These are phyloP conservation scores for Oreocharis arfaki DNA, from an alignment of 2,113 vertebrate genomes.

Conservation along the genomic window DNA sequence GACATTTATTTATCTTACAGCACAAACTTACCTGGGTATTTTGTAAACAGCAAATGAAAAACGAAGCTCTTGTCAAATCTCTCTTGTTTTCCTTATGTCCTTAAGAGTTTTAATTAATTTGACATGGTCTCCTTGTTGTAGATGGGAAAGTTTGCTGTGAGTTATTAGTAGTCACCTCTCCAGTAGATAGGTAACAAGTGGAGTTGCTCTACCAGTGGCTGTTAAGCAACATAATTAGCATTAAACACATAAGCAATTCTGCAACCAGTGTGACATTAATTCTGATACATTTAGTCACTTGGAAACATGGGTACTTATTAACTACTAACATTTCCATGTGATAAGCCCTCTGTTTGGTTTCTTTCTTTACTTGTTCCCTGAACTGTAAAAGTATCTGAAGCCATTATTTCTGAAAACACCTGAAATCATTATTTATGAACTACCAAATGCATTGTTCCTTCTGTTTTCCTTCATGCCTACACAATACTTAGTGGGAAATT, in stretches of 20 bases:
- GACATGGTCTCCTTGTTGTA: not conserved
- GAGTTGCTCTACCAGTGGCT: not conserved
- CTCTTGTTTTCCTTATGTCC: not conserved
- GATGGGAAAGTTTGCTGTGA: not conserved
- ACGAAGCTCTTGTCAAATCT: not conserved
- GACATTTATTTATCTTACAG: not conserved
- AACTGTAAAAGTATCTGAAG: constrained; percentile 51
- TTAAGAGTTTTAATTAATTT: not conserved
- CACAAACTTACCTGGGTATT: not conserved
- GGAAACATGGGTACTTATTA: constrained; percentile 50
- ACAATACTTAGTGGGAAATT: constrained; percentile 34
- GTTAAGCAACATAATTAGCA: constrained; percentile 18
- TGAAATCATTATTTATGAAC: constrained; percentile 48
- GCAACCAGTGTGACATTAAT: constrained; percentile 2
- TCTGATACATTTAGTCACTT: constrained; percentile 30
- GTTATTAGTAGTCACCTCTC: not conserved
- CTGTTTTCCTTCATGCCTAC: not conserved
- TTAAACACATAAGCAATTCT: not conserved
- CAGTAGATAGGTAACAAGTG: not conserved
- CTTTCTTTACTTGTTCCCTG: constrained; percentile 50
- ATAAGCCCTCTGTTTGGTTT: constrained; percentile 17
- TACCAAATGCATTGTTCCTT: not conserved
- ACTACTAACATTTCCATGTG: constrained; percentile 34
- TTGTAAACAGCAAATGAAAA: not conserved
- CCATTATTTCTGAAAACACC: constrained; percentile 42